These are phyloP conservation scores for Paradoxurus hermaphroditus DNA, from an alignment of 2,113 vertebrate species.

Conservation along the genomic window DNA sequence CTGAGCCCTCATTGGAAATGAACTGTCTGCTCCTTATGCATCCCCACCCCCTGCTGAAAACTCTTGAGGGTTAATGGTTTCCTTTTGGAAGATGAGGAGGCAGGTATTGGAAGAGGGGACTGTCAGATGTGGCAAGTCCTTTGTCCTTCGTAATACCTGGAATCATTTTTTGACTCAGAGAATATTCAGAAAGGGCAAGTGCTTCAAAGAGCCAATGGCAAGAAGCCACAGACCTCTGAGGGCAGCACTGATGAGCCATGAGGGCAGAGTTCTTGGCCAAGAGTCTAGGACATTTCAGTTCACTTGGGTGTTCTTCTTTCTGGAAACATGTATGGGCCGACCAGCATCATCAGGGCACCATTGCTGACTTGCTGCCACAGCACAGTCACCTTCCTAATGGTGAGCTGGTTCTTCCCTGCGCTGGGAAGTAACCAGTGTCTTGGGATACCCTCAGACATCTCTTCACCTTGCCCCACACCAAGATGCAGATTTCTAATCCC, in stretches of 20 bases:
- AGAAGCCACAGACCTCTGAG: not conserved
- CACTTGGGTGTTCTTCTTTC: not conserved
- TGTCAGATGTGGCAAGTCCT: not conserved
- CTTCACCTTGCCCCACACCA: not conserved
- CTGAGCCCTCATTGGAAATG: not conserved
- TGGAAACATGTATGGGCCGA: not conserved
- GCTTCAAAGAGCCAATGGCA: not conserved
- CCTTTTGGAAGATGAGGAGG: slow-evolving; percentile 23
- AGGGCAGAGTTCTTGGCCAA: not conserved
- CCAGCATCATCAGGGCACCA: rapidly evolving
- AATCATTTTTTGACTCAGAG: not conserved
- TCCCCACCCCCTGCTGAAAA: not conserved
- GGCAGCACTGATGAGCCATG: not conserved
- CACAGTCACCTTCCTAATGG: not conserved
- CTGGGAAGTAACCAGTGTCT: not conserved
- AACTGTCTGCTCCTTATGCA: not conserved
- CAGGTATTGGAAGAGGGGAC: not conserved
- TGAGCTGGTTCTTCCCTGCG: not conserved
- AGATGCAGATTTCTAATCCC: not conserved
- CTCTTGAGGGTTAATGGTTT: slow-evolving; percentile 16
- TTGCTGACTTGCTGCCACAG: not conserved
- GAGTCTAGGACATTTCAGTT: not conserved
- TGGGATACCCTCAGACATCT: not conserved
- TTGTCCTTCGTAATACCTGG: not conserved
- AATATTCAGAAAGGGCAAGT: not conserved